A percentile compares a stretch with the other conserved stretches of the same genome.
These are phyloP conservation scores for Eleginops maclovinus DNA, from an alignment of 2,113 vertebrate species.

Conservation along the genomic window DNA sequence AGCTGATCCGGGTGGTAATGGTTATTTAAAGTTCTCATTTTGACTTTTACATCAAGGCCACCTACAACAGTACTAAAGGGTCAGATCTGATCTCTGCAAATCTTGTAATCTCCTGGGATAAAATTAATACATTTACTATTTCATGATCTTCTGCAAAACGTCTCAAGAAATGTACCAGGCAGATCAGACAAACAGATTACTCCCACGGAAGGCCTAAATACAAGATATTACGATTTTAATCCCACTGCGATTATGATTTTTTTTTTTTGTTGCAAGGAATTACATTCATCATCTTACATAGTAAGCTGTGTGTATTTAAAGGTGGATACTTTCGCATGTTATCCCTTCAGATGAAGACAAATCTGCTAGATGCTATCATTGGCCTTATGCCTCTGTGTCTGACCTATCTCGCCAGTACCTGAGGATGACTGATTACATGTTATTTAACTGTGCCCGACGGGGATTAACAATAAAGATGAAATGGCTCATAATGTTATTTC, in stretches of 20 bases:
- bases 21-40: conserved; percentile 76
- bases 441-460: conserved; percentile 57
- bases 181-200: conserved; percentile 82
- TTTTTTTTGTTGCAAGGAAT: conserved; percentile 84
- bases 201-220: conserved; percentile 82
- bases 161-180: conserved; percentile 79
- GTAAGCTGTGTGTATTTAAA: conserved; percentile 80
- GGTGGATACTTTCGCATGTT: conserved; percentile 66
- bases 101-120: conserved; percentile 89
- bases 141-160: conserved; percentile 87
- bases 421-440: conserved; percentile 65
- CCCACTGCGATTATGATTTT: conserved; percentile 88
- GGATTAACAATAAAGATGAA: conserved; percentile 58
- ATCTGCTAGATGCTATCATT: conserved; percentile 68
- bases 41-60: conserved; percentile 66
- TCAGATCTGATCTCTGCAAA: conserved; percentile 83
- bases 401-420: conserved; percentile 59
- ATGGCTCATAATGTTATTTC: background rate
- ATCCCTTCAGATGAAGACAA: conserved; percentile 71
- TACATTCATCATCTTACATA: conserved; percentile 85
- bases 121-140: conserved; percentile 86
- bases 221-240: conserved; percentile 93
- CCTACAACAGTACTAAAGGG: conserved; percentile 54
- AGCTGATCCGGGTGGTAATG: conserved; percentile 65
- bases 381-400: conserved; percentile 47